Evolutionary conservation across 2,888 invertebrate genomes (phyloP).

Genomic region (Papilio protenor): DNA sequence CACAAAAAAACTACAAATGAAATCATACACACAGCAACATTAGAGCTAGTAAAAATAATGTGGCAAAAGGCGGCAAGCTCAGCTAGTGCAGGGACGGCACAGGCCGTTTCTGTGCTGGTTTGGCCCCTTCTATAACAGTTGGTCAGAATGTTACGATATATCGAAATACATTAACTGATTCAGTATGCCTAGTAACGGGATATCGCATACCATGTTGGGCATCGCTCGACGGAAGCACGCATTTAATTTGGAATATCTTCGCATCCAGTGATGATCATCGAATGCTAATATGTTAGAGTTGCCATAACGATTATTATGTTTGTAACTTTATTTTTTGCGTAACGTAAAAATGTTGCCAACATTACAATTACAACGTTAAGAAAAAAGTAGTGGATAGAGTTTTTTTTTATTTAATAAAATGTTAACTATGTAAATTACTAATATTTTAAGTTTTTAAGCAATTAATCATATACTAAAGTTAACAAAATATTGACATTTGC

Average conservation of each 20-base stretch:
- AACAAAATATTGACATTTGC: not conserved
- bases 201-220: slow-evolving; percentile 57
- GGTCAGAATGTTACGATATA: slow-evolving; percentile 10
- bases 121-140: not conserved
- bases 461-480: too few species aligned
- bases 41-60: too few species aligned
- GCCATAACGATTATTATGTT: not conserved
- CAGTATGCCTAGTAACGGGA: slow-evolving; percentile 49
- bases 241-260: slow-evolving; percentile 69
- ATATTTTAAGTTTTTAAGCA: too few species aligned
- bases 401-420: too few species aligned
- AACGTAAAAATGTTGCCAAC: slow-evolving; percentile 5
- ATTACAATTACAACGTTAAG: too few species aligned
- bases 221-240: slow-evolving; percentile 62
- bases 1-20: too few species aligned
- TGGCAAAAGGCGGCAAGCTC: too few species aligned
- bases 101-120: too few species aligned
- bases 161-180: slow-evolving; percentile 26
- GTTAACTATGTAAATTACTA: too few species aligned
- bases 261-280: slow-evolving; percentile 60
- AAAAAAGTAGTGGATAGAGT: too few species aligned
- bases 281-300: slow-evolving; percentile 62
- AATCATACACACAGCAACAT: too few species aligned
- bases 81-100: too few species aligned
- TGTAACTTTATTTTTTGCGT: not conserved